Evolutionary conservation across 2,888 invertebrate species (phyloP).

Genomic region (Ditula angustiorana): DNA sequence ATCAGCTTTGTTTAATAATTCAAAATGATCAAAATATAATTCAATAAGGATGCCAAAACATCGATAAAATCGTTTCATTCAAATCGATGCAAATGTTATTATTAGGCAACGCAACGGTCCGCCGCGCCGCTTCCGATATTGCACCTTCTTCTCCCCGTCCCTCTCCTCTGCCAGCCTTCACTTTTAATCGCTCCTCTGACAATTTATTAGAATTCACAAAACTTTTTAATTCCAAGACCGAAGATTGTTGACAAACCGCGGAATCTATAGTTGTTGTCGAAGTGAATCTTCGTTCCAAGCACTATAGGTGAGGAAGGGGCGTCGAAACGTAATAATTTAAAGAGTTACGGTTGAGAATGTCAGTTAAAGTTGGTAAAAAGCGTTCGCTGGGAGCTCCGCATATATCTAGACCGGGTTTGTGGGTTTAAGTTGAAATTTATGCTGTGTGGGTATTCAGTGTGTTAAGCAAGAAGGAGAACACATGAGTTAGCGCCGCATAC

Average conservation of each 20-base stretch:
- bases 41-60: slow-evolving; percentile 64
- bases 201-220: slow-evolving; percentile 71
- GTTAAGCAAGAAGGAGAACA: slow-evolving; percentile 73
- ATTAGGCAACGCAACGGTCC: slow-evolving; percentile 62
- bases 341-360: slow-evolving; percentile 67
- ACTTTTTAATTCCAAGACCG: slow-evolving; percentile 53
- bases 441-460: slow-evolving; percentile 68
- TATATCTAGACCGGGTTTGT: slow-evolving; percentile 71
- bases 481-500: slow-evolving; percentile 72
- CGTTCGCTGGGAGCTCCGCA: slow-evolving; percentile 71
- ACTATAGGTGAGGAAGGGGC: slow-evolving; percentile 54
- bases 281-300: slow-evolving; percentile 62
- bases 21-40: slow-evolving; percentile 55
- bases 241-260: slow-evolving; percentile 47
- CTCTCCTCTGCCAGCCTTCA: slow-evolving; percentile 55
- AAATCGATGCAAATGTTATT: slow-evolving; percentile 73
- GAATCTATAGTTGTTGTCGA: slow-evolving; percentile 47
- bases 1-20: background rate
- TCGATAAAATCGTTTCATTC: slow-evolving; percentile 68
- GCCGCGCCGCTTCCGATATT: slow-evolving; percentile 71
- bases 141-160: slow-evolving; percentile 54
- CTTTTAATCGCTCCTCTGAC: slow-evolving; percentile 71
- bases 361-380: slow-evolving; percentile 70
- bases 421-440: slow-evolving; percentile 79
- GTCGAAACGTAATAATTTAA: slow-evolving; percentile 73